phyloP scores from a whole-genome alignment of 2,888 invertebrate genomes.

The Galeruca laticollis region DNA sequence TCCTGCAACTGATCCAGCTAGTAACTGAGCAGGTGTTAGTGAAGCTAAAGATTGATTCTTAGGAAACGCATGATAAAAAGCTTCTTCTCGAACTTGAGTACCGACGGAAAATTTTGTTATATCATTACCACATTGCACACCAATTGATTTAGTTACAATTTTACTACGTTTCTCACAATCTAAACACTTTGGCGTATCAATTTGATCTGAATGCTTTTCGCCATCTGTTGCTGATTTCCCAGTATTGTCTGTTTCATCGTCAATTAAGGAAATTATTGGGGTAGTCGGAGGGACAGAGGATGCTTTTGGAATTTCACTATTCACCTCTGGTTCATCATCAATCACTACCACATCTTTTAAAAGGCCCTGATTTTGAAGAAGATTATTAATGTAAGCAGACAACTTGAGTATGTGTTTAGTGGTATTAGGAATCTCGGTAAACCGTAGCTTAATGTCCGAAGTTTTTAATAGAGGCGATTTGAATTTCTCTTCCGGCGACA shows the following conservation, averaged over 20 bases:
- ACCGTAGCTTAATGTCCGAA: conserved; percentile 49
- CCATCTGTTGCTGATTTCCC: background rate
- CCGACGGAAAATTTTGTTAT: conserved; percentile 54
- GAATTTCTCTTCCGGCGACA: conserved; percentile 47
- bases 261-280: conserved; percentile 36
- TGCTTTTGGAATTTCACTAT: background rate
- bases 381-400: conserved; percentile 30
- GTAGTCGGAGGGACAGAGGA: conserved; percentile 37
- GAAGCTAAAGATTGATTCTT: conserved; percentile 62
- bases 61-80: conserved; percentile 54
- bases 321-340: conserved; percentile 32
- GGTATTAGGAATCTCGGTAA: conserved; percentile 46
- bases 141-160: conserved; percentile 49
- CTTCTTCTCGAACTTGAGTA: conserved; percentile 62
- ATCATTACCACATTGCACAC: conserved; percentile 54
- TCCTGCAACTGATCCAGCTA: conserved; percentile 50
- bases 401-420: conserved; percentile 37
- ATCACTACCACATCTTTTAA: conserved; percentile 38
- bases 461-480: conserved; percentile 49
- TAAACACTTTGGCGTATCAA: conserved; percentile 56
- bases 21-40: conserved; percentile 64
- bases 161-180: conserved; percentile 58
- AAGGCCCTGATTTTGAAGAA: conserved; percentile 39
- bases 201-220: conserved; percentile 48
- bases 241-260: conserved; percentile 15